phyloP scores from a whole-genome alignment of 2,797 vertebrate genomes.

The Scolopax rusticola region DNA sequence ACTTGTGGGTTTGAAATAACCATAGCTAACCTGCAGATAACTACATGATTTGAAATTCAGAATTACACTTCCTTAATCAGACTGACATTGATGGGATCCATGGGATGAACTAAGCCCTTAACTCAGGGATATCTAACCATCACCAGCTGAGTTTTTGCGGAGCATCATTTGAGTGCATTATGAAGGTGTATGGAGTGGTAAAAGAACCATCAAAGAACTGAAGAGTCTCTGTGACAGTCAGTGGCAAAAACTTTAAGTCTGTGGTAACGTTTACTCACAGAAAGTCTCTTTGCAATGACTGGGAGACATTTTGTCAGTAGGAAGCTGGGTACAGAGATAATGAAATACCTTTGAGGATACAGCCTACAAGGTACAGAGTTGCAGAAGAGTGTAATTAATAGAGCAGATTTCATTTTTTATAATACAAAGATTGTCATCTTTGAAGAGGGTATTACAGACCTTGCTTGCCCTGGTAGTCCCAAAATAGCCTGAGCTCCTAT shows the following conservation, averaged over 20 bases:
- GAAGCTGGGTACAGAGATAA: background rate
- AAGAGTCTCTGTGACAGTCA: background rate
- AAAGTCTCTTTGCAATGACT: background rate
- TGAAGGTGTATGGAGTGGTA: background rate
- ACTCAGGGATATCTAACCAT: background rate
- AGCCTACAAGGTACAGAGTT: background rate
- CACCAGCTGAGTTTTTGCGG: background rate
- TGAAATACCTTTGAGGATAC: background rate
- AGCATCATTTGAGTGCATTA: background rate
- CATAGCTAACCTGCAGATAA: background rate
- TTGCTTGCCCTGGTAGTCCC: background rate
- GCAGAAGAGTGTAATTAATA: conserved; percentile 9
- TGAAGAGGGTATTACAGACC: background rate
- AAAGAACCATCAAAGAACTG: background rate
- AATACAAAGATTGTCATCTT: conserved; percentile 4
- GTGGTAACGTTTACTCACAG: background rate
- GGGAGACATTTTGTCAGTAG: background rate
- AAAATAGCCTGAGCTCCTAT: background rate
- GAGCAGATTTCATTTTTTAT: conserved; percentile 18
- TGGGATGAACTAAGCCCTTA: background rate
- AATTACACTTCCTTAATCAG: background rate
- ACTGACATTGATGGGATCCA: background rate
- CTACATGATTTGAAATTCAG: background rate
- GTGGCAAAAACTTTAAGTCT: background rate
- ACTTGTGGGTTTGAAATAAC: background rate